A percentile compares a stretch with the other conserved stretches of the same genome.
Evolutionary conservation across 2,888 invertebrate species (phyloP).

Genomic region (Hesperia comma): DNA sequence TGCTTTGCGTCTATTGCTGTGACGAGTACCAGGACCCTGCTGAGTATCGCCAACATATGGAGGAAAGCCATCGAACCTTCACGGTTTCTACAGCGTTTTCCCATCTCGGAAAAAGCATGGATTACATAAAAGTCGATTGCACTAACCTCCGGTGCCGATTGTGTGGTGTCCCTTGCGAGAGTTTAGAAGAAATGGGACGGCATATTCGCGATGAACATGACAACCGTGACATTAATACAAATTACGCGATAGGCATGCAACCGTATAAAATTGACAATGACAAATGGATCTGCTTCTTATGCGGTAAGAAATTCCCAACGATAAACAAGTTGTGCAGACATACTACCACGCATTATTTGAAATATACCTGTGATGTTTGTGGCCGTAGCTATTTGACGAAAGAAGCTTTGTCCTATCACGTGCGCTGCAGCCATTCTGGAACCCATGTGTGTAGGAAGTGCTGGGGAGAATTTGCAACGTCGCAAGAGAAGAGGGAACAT

Average conservation of each 20-base stretch:
- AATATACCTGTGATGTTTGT: constrained; percentile 70
- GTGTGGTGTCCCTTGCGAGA: constrained; percentile 55
- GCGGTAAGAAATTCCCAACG: constrained; percentile 61
- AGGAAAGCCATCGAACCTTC: constrained; percentile 57
- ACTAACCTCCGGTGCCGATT: constrained; percentile 63
- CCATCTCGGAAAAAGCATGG: constrained; percentile 60
- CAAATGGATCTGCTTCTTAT: constrained; percentile 63
- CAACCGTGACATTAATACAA: constrained; percentile 53
- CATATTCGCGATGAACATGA: constrained; percentile 61
- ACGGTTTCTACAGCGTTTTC: constrained; percentile 67
- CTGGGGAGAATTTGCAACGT: constrained; percentile 62
- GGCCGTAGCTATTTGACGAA: constrained; percentile 64
- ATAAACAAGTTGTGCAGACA: constrained; percentile 66
- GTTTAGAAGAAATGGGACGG: constrained; percentile 56
- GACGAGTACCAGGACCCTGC: constrained; percentile 64
- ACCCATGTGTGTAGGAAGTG: constrained; percentile 66
- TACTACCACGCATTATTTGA: constrained; percentile 66
- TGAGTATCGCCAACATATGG: constrained; percentile 63
- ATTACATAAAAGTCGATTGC: constrained; percentile 70
- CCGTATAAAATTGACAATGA: constrained; percentile 65
- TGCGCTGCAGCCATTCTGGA: constrained; percentile 61
- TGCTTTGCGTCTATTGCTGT: constrained; percentile 74
- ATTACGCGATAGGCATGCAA: constrained; percentile 64
- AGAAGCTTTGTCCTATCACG: constrained; percentile 68
- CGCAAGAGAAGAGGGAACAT: constrained; percentile 61